These are phyloP conservation scores for Hydractinia echinata DNA, from an alignment of 30 jellyfish, hydroid and myxozoan species.

Conservation along the genomic window DNA sequence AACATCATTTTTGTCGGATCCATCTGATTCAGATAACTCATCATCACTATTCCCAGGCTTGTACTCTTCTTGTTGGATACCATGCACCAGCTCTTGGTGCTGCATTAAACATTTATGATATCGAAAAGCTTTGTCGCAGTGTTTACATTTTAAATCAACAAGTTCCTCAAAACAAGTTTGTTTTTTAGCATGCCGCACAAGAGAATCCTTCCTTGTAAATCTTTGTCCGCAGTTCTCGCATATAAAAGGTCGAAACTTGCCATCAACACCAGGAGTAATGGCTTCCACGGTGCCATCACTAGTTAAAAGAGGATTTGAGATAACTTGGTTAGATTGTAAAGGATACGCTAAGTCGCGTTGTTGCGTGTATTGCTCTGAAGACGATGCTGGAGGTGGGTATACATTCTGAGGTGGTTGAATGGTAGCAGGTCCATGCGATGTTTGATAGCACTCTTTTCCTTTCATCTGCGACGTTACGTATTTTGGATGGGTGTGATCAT, in stretches of 20 bases:
- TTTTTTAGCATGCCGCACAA: constrained; percentile 45
- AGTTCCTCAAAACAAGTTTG: constrained; percentile 40
- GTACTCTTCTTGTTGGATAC: neutral
- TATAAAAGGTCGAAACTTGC: constrained; percentile 44
- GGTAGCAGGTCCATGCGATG: neutral
- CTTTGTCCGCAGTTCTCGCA: constrained; percentile 46
- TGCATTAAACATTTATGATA: constrained; percentile 40
- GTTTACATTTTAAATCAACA: constrained; percentile 35
- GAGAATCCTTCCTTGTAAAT: constrained; percentile 34
- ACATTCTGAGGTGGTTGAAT: neutral
- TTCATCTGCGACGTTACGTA: neutral
- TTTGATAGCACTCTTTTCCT: neutral
- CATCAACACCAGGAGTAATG: constrained; percentile 43
- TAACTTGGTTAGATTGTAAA: neutral
- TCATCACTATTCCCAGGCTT: constrained; percentile 11
- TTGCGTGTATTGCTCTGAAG: neutral
- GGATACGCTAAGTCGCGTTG: neutral
- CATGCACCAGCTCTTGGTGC: constrained; percentile 45
- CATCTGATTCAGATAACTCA: constrained; percentile 25
- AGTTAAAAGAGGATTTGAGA: neutral
- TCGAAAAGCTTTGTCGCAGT: constrained; percentile 38
- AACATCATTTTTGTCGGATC: constrained; percentile 33
- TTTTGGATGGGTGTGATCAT: neutral
- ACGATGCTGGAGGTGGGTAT: neutral
- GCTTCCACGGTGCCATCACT: constrained; percentile 16